Percentiles rank a stretch among this genome's conserved stretches.
phyloP scores from a whole-genome alignment of 2,113 vertebrate genomes.

The Tor tambroides region DNA sequence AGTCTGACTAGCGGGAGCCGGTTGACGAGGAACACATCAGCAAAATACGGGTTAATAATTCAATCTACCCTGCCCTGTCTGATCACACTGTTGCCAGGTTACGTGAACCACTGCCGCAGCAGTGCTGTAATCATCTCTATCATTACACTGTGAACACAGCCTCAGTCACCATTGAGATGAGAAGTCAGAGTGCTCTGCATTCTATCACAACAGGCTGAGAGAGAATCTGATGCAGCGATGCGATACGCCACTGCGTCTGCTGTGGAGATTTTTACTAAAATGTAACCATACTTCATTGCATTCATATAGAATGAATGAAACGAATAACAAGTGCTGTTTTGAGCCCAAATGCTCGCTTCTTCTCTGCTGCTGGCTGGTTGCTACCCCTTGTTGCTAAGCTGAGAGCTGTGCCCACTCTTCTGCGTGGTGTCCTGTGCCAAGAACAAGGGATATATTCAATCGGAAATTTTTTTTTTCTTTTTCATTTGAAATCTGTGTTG shows the following conservation, averaged over 20 bases:
- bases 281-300: background rate
- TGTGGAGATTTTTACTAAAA: background rate
- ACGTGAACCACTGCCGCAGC: constrained; percentile 50
- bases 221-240: constrained; percentile 14
- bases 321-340: constrained; percentile 1
- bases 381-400: constrained; percentile 71
- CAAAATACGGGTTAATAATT: constrained; percentile 56
- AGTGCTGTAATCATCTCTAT: constrained; percentile 49
- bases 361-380: constrained; percentile 66
- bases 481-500: background rate
- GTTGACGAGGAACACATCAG: constrained; percentile 35
- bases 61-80: constrained; percentile 52
- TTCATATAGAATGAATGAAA: constrained; percentile 38
- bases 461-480: background rate
- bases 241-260: background rate
- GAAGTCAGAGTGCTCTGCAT: constrained; percentile 35
- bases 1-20: constrained; percentile 32
- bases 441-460: constrained; percentile 49
- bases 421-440: constrained; percentile 50
- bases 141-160: constrained; percentile 41
- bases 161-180: constrained; percentile 46
- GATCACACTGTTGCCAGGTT: constrained; percentile 52
- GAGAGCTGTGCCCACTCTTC: constrained; percentile 64
- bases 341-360: constrained; percentile 63
- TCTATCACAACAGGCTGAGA: constrained; percentile 43